Evolutionary conservation across 2,888 invertebrate genomes (phyloP).

Genomic region (Gisinianus flammeolus): DNA sequence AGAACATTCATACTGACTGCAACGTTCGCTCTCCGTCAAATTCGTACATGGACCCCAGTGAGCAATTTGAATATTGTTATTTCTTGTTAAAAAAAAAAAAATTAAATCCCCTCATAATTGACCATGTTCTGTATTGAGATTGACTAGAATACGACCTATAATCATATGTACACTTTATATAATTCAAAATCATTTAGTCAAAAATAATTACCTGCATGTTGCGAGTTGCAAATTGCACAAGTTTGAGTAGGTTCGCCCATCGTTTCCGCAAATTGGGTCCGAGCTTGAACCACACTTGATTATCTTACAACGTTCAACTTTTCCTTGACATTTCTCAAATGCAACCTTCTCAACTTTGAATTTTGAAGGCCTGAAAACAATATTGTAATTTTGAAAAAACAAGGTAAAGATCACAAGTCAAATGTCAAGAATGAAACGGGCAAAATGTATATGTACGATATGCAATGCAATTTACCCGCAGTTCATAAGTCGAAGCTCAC

Average conservation of each 20-base stretch:
- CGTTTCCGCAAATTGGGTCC: slow-evolving; percentile 78
- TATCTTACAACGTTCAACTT: slow-evolving; percentile 77
- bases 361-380: slow-evolving; percentile 60
- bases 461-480: slow-evolving; percentile 74
- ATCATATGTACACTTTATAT: too few relatives aligned
- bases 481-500: slow-evolving; percentile 85
- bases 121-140: too few relatives aligned
- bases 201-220: neutral
- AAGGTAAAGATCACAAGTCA: neutral
- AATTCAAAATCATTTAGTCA: too few relatives aligned
- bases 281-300: slow-evolving; percentile 64
- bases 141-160: too few relatives aligned
- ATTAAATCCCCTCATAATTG: too few relatives aligned
- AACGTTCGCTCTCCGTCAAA: slow-evolving; percentile 70
- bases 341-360: slow-evolving; percentile 66
- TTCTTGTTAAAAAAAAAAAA: slow-evolving; percentile 30
- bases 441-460: neutral
- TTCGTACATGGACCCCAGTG: slow-evolving; percentile 86
- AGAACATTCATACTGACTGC: slow-evolving; percentile 68
- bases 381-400: too few relatives aligned
- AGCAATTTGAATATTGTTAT: slow-evolving; percentile 84
- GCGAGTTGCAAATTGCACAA: slow-evolving; percentile 68
- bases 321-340: slow-evolving; percentile 79
- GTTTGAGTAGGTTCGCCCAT: slow-evolving; percentile 82
- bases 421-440: neutral